These are phyloP conservation scores for Meloidogyne exigua DNA, from an alignment of 1,140 invertebrate genomes.

Conservation along the genomic window DNA sequence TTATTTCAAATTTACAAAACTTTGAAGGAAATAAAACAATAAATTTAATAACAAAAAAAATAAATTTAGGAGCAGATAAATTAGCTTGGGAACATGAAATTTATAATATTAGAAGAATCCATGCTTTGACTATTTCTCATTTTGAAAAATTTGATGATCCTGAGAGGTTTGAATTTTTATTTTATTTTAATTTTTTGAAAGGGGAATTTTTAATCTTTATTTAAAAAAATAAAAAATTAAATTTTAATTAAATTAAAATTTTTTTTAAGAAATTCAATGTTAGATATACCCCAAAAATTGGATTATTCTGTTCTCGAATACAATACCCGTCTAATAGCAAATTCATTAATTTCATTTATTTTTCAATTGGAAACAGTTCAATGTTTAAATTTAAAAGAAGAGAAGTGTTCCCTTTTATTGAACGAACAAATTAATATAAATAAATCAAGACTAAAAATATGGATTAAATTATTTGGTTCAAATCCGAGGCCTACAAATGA, in stretches of 20 bases:
- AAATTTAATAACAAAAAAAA: conserved; percentile 88
- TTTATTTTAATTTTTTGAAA: neutral
- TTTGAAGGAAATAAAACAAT: conserved; percentile 69
- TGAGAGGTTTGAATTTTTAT: conserved; percentile 23
- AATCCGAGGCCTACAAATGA: conserved; percentile 41
- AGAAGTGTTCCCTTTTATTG: conserved; percentile 34
- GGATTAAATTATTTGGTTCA: conserved; percentile 41
- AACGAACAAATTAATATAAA: conserved; percentile 21
- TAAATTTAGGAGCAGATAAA: conserved; percentile 88
- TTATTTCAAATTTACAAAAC: conserved; percentile 66
- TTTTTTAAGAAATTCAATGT: conserved; percentile 43
- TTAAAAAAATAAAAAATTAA: neutral
- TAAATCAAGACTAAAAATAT: conserved; percentile 23
- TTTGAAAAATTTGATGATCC: conserved; percentile 33
- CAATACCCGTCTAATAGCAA: conserved; percentile 36
- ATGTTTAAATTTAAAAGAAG: conserved; percentile 22
- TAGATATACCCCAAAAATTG: conserved; percentile 26
- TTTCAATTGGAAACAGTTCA: conserved; percentile 32
- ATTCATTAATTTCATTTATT: conserved; percentile 43
- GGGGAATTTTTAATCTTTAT: neutral
- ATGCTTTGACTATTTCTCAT: conserved; percentile 45
- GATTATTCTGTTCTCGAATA: conserved; percentile 31
- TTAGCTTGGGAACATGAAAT: conserved; percentile 95
- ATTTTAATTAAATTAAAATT: neutral
- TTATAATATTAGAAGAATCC: conserved; percentile 78